A percentile compares a stretch with the other conserved stretches of the same genome.
Evolutionary conservation across 1,140 invertebrate species (phyloP).

Genomic region (Drosophila auraria): DNA sequence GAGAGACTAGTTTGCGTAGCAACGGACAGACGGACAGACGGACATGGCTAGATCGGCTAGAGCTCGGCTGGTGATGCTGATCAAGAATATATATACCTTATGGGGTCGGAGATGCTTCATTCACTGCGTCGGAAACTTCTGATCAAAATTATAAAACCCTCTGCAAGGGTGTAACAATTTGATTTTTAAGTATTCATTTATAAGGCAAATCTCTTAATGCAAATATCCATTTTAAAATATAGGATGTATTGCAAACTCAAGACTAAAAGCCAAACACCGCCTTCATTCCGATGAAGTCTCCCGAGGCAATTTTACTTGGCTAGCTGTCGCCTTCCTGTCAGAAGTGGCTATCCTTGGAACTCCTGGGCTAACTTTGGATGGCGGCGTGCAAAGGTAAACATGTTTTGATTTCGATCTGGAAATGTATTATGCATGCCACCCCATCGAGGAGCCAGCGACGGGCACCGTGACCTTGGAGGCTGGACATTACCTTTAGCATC

Average conservation of each 20-base stretch:
- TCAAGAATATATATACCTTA: too few relatives aligned
- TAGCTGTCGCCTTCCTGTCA: constrained; percentile 20
- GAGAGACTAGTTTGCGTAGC: too few relatives aligned
- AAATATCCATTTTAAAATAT: background rate
- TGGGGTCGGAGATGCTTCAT: too few relatives aligned
- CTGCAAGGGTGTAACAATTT: too few relatives aligned
- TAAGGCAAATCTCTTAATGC: too few relatives aligned
- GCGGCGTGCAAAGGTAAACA: constrained; percentile 54
- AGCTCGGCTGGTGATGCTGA: too few relatives aligned
- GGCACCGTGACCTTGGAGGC: constrained; percentile 18
- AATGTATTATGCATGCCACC: constrained; percentile 70
- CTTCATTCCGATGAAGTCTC: background rate
- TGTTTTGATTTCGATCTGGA: constrained; percentile 71
- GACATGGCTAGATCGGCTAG: too few relatives aligned
- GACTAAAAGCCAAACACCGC: constrained; percentile 14
- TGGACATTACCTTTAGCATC: constrained; percentile 26
- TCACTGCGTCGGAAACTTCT: too few relatives aligned
- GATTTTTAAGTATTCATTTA: too few relatives aligned
- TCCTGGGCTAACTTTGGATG: constrained; percentile 30
- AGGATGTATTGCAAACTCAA: constrained; percentile 42
- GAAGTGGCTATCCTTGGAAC: constrained; percentile 22
- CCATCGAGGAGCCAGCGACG: background rate
- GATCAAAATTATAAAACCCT: too few relatives aligned
- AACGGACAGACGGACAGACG: too few relatives aligned
- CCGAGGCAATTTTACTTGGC: constrained; percentile 21